Base-by-base conservation (phyloP, 2,888 invertebrate genomes). In the Eristalis arbustorum region DNA sequence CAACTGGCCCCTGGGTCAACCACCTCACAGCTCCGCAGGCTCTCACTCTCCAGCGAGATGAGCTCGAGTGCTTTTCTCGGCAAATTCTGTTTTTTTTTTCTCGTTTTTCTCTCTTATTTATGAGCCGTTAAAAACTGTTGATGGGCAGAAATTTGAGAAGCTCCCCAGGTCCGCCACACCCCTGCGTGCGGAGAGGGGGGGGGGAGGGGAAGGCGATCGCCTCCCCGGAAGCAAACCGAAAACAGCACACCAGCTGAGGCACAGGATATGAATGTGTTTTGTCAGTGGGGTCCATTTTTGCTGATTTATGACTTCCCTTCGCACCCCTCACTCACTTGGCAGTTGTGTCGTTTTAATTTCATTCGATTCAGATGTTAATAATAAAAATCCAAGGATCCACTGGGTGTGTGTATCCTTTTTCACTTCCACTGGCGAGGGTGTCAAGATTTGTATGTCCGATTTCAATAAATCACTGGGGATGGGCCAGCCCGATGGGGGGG, bases 371-470 rank as follows among this genome's bases (percentile, higher is more conserved):
- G 72, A 79, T 73, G 79, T 73, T 79, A 73, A 79, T 73, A 73
- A 79, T 79, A 72, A 72, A 79, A 79, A 78, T 72, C 72, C 68
- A 73, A 73, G 76, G 69, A 81, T 80, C 63, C 61, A 23, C 66
- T 49, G 34, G 40, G 40, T 78, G 66, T 14, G 71, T 31, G 57
- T 77, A 75, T 67, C 66, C 66, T 42, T 59, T 77, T 59, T 57
- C 2, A 0, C 10, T 23, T 56, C 49, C 4, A 6, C 18, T 2
- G 69, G 18, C n/a, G 49, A 18, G 62, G 75, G 71, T 57, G 37
- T 69, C 68, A 81, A 81, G 84, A 85, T 85, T 81, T 77, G 73
- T 64, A 61, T 81, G 84, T 85, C 84, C 84, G 77, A 81, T 85
- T 73, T 77, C 84, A 81, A 85, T 85, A 85, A 85, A 85, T 85